Evolutionary conservation across 2,113 vertebrate genomes (phyloP), one percentile per base, ranked within the genome.

Genomic region (Pachyramphus minor): DNA sequence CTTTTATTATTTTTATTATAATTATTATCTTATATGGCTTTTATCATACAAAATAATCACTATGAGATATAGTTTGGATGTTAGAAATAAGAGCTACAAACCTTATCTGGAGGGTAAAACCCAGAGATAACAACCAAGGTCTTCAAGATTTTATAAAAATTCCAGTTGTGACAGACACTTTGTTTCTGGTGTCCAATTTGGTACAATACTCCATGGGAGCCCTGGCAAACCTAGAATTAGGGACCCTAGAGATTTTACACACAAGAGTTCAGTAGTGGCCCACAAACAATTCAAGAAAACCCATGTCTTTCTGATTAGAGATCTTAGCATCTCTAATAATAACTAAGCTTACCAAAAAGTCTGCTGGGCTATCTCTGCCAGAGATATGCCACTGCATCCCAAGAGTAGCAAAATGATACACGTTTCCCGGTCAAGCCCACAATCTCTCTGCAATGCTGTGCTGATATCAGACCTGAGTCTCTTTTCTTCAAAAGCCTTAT

Each of bases 41-140:
- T 92, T 69, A 41, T 68, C 17, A 64, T 83, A 41, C 53, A 88
- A 93, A 93, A 66, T 31, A 90, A 66, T 80, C n/a, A 66, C 37
- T 41, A 21, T 27, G 47, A 33, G 17, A 12, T 0, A 0, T n/a
- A 58, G 12, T 69, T 56, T 39, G 25, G 23, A 73, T 90, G 92
- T 69, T 79, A n/a, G 55, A 90, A 66, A 31, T 35, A 53, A 84
- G 17, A 86, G 17, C 28, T 73, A 67, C 19, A 84, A 88, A 90
- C 11, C 8, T 42, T 24, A 52, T 12, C 33, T 35, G 49, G 30
- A 81, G 12, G 44, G 78, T 69, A 56, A 82, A 82, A 11, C 25
- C 20, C 58, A 85, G 62, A 91, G 87, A 15, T 37, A 83, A 67
- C 9, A 59, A 58, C 53, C 5, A 81, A 90, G 8, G 27, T 41